phyloP scores from a whole-genome alignment of 2,888 invertebrate genomes.

The Sinelater perroti region DNA sequence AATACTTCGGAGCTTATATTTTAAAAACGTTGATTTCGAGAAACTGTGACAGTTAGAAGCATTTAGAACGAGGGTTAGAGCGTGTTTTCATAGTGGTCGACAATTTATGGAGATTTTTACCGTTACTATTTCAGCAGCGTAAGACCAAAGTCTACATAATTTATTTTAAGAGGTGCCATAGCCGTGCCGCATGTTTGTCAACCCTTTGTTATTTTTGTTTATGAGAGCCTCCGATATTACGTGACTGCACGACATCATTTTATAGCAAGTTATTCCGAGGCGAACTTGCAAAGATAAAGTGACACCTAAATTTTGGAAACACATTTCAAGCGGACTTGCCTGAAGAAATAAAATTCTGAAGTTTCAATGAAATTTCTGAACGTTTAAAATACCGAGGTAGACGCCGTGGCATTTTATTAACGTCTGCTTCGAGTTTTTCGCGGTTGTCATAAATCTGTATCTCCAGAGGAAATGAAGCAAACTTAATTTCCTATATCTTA shows the following conservation, averaged over 20 bases:
- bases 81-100: neutral
- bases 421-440: constrained; percentile 9
- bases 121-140: constrained; percentile 5
- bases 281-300: constrained; percentile 15
- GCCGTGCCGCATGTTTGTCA: constrained; percentile 24
- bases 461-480: constrained; percentile 22
- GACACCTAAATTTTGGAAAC: constrained; percentile 11
- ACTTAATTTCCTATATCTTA: constrained; percentile 28
- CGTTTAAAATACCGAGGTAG: neutral
- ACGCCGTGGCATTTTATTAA: neutral
- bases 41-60: constrained; percentile 5
- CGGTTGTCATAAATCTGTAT: constrained; percentile 13
- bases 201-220: constrained; percentile 29
- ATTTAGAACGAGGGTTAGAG: constrained; percentile 5
- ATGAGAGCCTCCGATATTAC: constrained; percentile 21
- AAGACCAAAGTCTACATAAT: constrained; percentile 12
- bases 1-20: constrained; percentile 20
- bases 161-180: constrained; percentile 15
- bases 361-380: no score
- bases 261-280: constrained; percentile 17
- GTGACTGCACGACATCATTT: constrained; percentile 23
- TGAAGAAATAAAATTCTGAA: no score
- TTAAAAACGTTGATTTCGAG: constrained; percentile 14
- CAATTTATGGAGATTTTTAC: constrained; percentile 5
- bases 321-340: neutral